These are phyloP conservation scores for Actinopyga echinites DNA, from an alignment of 53 echinoderm and acorn worm genomes.

Conservation along the genomic window DNA sequence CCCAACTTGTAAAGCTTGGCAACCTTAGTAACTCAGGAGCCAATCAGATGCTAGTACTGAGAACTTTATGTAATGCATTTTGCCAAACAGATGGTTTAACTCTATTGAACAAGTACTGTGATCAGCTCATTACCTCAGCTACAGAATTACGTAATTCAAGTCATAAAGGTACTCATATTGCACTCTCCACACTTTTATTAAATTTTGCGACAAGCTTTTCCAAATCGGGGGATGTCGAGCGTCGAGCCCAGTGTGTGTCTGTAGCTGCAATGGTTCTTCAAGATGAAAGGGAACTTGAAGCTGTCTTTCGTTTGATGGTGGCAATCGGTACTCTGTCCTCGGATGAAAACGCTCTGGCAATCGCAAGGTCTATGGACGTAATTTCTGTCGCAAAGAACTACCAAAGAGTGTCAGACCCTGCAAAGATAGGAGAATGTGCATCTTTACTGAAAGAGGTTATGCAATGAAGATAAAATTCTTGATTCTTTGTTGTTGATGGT, in stretches of 20 bases:
- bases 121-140: slow-evolving; percentile 48
- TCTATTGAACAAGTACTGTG: slow-evolving; percentile 51
- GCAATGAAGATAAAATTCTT: slow-evolving; percentile 32
- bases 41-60: slow-evolving; percentile 86
- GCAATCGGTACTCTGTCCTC: slow-evolving; percentile 72
- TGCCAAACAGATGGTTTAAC: slow-evolving; percentile 51
- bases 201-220: slow-evolving; percentile 70
- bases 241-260: slow-evolving; percentile 70
- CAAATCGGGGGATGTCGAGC: slow-evolving; percentile 59
- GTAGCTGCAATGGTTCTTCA: slow-evolving; percentile 56
- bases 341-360: slow-evolving; percentile 79
- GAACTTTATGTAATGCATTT: slow-evolving; percentile 84
- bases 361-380: slow-evolving; percentile 73
- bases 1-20: slow-evolving; percentile 54
- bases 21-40: slow-evolving; percentile 50
- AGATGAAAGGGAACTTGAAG: slow-evolving; percentile 75
- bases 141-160: slow-evolving; percentile 39
- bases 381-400: slow-evolving; percentile 47
- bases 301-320: slow-evolving; percentile 80
- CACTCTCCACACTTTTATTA: slow-evolving; percentile 69
- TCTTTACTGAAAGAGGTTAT: slow-evolving; percentile 48
- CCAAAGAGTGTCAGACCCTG: slow-evolving; percentile 53
- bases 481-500: neutral
- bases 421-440: slow-evolving; percentile 87
- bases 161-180: slow-evolving; percentile 79